Evolutionary conservation across 2,797 vertebrate species (phyloP).

Genomic region (Sylvia borin): DNA sequence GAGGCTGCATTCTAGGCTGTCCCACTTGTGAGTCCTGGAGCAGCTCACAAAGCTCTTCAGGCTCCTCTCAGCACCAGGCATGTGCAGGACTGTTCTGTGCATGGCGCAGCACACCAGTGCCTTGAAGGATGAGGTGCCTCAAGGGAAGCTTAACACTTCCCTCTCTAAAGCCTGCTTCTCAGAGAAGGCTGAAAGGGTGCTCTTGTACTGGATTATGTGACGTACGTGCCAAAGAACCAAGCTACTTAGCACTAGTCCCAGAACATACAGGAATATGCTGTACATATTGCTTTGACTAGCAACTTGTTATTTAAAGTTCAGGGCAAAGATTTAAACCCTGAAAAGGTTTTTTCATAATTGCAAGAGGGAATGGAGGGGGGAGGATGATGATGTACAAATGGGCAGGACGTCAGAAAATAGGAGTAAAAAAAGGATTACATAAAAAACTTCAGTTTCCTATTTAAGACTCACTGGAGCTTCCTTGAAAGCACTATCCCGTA

Average conservation of each 20-base stretch:
- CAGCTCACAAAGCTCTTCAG: not conserved
- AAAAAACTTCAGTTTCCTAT: not conserved
- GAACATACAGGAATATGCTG: not conserved
- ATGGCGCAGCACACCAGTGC: not conserved
- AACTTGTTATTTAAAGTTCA: slow-evolving; percentile 28
- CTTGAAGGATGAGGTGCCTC: not conserved
- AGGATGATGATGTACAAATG: accelerated
- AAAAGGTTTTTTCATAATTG: not conserved
- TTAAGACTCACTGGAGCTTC: not conserved
- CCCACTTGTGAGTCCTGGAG: not conserved
- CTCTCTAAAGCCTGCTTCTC: not conserved
- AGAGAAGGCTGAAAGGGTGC: not conserved
- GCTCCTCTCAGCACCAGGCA: not conserved
- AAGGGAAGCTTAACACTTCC: not conserved
- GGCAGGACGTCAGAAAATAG: not conserved
- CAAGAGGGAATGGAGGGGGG: accelerated
- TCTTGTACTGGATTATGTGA: not conserved
- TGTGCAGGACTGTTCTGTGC: not conserved
- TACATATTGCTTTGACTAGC: not conserved
- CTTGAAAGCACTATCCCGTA: not conserved
- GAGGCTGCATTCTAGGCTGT: not conserved
- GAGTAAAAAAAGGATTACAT: not conserved
- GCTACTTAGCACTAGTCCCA: not conserved
- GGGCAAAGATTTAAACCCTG: slow-evolving; percentile 12
- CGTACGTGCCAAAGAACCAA: not conserved